phyloP scores from a whole-genome alignment of 2,113 vertebrate genomes.

The Syrrhaptes paradoxus region DNA sequence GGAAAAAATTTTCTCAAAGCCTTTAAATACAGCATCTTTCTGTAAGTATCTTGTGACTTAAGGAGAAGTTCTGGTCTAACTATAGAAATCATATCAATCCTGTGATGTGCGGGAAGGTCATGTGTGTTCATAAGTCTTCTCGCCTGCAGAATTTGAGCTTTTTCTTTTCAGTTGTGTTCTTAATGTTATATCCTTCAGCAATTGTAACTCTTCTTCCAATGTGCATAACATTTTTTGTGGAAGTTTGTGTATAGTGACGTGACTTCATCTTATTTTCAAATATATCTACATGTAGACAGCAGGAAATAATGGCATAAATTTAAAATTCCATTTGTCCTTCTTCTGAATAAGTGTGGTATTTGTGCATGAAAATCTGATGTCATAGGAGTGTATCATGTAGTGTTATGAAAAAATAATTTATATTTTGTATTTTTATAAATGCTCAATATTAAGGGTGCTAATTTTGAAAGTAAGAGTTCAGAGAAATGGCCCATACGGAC shows the following conservation, averaged over 20 bases:
- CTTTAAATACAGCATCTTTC: neutral
- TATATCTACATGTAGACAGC: neutral
- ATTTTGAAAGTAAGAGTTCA: neutral
- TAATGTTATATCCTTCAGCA: neutral
- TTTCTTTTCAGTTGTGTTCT: neutral
- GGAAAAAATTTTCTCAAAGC: neutral
- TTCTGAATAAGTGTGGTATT: neutral
- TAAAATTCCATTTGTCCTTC: neutral
- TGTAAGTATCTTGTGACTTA: neutral
- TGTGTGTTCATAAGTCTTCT: neutral
- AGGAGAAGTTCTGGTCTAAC: neutral
- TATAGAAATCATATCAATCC: neutral
- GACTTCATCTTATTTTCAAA: neutral
- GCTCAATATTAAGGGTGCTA: neutral
- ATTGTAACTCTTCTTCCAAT: neutral
- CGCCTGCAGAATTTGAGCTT: neutral
- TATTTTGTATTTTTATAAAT: neutral
- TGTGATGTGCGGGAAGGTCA: rapidly evolving
- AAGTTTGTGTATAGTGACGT: neutral
- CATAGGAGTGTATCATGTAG: neutral
- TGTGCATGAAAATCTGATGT: neutral
- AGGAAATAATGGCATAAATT: neutral
- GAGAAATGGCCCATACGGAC: rapidly evolving
- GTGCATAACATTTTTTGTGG: neutral
- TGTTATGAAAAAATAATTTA: neutral